A percentile compares a stretch with the other conserved stretches of the same genome.
Conservation (phyloP, 2,888 invertebrate genomes). For the Drosophila differens region DNA sequence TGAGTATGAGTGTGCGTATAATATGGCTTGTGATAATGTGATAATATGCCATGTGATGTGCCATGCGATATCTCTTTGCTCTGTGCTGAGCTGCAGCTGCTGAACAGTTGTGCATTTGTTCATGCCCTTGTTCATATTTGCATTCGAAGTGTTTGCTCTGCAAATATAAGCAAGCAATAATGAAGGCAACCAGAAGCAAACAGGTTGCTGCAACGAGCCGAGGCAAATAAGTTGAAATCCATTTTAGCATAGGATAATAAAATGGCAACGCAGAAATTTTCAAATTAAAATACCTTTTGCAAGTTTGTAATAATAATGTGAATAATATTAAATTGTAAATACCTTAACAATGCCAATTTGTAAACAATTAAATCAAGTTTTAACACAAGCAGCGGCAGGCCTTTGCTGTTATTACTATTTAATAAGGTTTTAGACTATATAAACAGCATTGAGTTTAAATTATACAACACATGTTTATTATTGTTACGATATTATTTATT, state of each 20-base stretch:
- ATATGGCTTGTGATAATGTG: slow-evolving; percentile 13
- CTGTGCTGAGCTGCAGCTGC: slow-evolving; percentile 22
- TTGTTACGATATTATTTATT: neutral
- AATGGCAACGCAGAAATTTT: neutral
- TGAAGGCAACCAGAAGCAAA: slow-evolving; percentile 6
- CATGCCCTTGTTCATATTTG: slow-evolving; percentile 9
- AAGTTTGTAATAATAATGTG: neutral
- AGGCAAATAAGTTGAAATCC: neutral
- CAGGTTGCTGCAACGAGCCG: neutral
- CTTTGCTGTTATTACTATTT: neutral
- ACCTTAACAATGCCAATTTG: neutral
- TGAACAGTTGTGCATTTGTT: neutral
- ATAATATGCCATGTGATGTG: slow-evolving; percentile 22
- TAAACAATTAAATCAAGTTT: neutral
- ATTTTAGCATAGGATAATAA: neutral
- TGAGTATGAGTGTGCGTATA: neutral
- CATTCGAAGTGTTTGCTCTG: slow-evolving; percentile 24
- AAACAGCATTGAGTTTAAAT: neutral
- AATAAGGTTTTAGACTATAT: neutral
- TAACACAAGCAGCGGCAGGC: neutral
- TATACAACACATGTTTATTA: neutral
- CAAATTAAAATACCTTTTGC: no score
- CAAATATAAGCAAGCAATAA: slow-evolving; percentile 18
- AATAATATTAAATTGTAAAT: neutral
- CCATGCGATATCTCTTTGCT: slow-evolving; percentile 17